A percentile compares a stretch with the other conserved stretches of the same genome.
Evolutionary conservation across 1,140 invertebrate genomes (phyloP).

Genomic region (Zaprionus lachaisei): DNA sequence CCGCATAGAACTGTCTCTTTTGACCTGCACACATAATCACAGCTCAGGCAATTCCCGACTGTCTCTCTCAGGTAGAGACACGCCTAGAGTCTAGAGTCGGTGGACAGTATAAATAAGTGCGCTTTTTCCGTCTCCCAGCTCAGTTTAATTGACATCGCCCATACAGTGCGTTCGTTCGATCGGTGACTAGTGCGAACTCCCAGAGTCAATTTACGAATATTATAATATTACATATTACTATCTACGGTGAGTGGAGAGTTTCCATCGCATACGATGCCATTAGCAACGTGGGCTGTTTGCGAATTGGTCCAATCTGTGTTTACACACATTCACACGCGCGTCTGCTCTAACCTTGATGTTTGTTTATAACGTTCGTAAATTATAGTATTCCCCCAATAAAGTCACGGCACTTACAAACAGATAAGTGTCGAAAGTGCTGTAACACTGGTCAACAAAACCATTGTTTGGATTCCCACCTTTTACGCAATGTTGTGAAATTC

Average conservation of each 20-base stretch:
- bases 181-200: slow-evolving; percentile 10
- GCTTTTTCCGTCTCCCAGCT: slow-evolving; percentile 6
- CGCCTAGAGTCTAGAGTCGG: neutral
- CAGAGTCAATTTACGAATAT: neutral
- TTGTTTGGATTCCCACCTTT: neutral
- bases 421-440: slow-evolving; percentile 25
- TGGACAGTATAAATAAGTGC: slow-evolving; percentile 31
- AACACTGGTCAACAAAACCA: slow-evolving; percentile 9
- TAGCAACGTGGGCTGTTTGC: neutral
- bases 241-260: slow-evolving; percentile 5
- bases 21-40: slow-evolving; percentile 18
- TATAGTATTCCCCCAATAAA: slow-evolving; percentile 38
- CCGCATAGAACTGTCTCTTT: neutral
- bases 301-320: slow-evolving; percentile 23
- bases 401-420: slow-evolving; percentile 15
- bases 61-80: slow-evolving; percentile 17
- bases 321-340: neutral
- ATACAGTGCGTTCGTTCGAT: neutral
- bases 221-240: neutral
- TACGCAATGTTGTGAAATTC: slow-evolving; percentile 18
- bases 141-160: slow-evolving; percentile 25
- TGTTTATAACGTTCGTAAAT: slow-evolving; percentile 35
- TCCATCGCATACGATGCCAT: neutral
- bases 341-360: slow-evolving; percentile 18
- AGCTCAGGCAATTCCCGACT: slow-evolving; percentile 15